phyloP scores from a whole-genome alignment of 2,113 vertebrate genomes.

The Ifrita kowaldi region DNA sequence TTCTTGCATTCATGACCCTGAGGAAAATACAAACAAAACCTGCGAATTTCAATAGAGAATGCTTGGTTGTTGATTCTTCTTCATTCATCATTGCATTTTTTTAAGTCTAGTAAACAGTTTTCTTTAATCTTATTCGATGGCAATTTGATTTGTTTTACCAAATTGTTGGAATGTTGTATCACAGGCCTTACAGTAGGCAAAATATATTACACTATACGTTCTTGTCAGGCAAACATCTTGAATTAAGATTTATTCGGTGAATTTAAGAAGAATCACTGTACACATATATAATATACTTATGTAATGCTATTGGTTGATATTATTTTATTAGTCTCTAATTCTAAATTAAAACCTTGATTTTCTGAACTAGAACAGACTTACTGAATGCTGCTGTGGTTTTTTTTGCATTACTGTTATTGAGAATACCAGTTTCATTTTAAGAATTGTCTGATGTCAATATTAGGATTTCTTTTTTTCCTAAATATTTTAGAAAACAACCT shows the following conservation, averaged over 20 bases:
- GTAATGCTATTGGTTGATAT: not conserved
- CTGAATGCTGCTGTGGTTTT: not conserved
- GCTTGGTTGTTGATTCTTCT: not conserved
- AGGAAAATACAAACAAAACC: not conserved
- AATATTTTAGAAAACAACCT: not conserved
- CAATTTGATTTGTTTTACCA: not conserved
- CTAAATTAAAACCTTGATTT: not conserved
- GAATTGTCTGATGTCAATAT: not conserved
- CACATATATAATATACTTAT: no score
- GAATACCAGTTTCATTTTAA: not conserved
- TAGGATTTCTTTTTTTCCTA: not conserved
- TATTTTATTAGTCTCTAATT: not conserved
- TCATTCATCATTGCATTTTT: not conserved
- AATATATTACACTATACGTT: not conserved
- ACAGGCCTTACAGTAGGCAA: not conserved
- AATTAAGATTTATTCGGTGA: not conserved
- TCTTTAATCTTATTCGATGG: not conserved
- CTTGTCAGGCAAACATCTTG: not conserved
- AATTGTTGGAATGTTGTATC: not conserved
- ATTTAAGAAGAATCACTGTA: not conserved
- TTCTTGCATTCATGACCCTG: not conserved
- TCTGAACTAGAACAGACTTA: not conserved
- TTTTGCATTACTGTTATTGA: not conserved
- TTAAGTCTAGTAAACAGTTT: not conserved
- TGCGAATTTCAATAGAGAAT: not conserved